Evolutionary conservation across 2,888 invertebrate species (phyloP).

Genomic region (Platycnemis pennipes): DNA sequence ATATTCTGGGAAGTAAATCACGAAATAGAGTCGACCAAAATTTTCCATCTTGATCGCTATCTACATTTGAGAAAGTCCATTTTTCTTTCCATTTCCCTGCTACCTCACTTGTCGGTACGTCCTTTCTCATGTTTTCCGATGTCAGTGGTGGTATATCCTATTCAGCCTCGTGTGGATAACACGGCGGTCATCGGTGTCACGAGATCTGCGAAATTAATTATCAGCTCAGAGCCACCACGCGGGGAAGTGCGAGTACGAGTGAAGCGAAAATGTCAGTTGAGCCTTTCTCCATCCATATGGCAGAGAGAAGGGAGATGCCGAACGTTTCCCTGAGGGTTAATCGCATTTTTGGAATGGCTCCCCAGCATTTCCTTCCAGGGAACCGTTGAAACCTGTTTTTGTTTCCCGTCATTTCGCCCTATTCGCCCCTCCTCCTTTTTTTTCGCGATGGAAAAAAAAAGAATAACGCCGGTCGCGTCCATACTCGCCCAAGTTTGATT

Average conservation of each 20-base stretch:
- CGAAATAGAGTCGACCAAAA: no score
- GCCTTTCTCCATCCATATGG: not conserved
- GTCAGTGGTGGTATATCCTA: no score
- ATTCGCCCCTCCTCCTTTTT: no score
- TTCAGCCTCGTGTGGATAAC: no score
- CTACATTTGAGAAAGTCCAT: no score
- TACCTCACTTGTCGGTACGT: no score
- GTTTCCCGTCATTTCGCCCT: not conserved
- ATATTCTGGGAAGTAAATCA: no score
- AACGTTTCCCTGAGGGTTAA: not conserved
- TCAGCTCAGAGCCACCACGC: not conserved
- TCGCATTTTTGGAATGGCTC: not conserved
- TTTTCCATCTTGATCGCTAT: no score
- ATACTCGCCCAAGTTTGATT: not conserved
- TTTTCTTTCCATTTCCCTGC: no score
- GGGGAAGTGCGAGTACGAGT: not conserved
- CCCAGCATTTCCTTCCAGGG: not conserved
- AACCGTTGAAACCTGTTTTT: not conserved
- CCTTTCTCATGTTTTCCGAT: no score
- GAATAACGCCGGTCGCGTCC: not conserved
- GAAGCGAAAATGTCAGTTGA: not conserved
- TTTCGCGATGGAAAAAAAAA: no score
- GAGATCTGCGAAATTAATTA: not conserved
- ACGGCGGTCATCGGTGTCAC: not conserved
- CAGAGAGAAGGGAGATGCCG: not conserved